phyloP scores from a whole-genome alignment of 2,113 vertebrate genomes.

The Ochotona princeps region DNA sequence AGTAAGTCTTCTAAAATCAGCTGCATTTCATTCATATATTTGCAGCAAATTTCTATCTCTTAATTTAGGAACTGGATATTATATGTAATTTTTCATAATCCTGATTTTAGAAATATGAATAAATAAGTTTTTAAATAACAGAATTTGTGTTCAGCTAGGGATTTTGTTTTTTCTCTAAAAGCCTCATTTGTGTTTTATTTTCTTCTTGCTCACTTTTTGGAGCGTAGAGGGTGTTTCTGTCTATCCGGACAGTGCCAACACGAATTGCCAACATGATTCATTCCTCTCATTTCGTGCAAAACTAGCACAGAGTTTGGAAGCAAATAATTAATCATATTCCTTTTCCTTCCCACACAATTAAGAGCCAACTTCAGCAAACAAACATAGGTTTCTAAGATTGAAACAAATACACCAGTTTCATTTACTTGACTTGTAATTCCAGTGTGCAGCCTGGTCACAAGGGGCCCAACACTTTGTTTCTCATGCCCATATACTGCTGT shows the following conservation, averaged over 20 bases:
- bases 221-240: not conserved
- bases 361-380: conserved; percentile 59
- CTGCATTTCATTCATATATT: not conserved
- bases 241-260: not conserved
- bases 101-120: not conserved
- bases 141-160: not conserved
- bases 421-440: conserved; percentile 1
- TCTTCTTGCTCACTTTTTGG: not conserved
- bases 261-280: not conserved
- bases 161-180: not conserved
- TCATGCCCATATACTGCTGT: not conserved
- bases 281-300: conserved; percentile 27
- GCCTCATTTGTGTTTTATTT: not conserved
- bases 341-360: not conserved
- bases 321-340: conserved; percentile 46
- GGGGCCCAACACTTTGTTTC: not conserved
- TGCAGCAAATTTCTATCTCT: not conserved
- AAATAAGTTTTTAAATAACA: not conserved
- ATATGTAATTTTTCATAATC: not conserved
- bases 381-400: conserved; percentile 25
- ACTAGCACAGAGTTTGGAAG: not conserved
- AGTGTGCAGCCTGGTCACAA: not conserved
- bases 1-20: not conserved
- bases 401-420: conserved; percentile 12
- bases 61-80: not conserved